A percentile compares a stretch with the other conserved stretches of the same genome.
Conservation (phyloP, 2,113 vertebrate genomes). For the Ophthalmolycus amberensis region DNA sequence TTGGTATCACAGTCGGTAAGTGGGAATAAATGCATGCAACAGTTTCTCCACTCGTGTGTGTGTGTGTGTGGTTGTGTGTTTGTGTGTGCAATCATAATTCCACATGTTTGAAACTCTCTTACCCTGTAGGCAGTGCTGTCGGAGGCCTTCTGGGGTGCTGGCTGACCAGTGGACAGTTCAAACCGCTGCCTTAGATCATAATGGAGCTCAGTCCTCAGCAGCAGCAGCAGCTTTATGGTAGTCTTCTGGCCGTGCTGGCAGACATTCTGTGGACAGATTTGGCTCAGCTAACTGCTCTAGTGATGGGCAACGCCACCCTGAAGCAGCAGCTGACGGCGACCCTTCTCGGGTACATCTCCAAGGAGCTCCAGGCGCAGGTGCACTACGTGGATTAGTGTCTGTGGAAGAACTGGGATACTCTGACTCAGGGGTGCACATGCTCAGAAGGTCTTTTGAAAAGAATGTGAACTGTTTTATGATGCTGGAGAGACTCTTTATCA, state of each 20-base stretch:
- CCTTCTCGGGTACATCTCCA: too few relatives aligned
- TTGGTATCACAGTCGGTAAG: conserved; percentile 90
- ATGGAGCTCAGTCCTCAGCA: conserved; percentile 87
- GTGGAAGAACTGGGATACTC: too few relatives aligned
- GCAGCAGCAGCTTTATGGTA: conserved; percentile 84
- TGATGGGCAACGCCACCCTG: conserved; percentile 85
- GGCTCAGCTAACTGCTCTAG: conserved; percentile 85
- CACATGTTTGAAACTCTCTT: not conserved
- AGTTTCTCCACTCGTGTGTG: not conserved
- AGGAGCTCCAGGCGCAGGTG: too few relatives aligned
- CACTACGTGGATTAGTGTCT: too few relatives aligned
- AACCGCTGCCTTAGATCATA: conserved; percentile 90
- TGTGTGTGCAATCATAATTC: not conserved
- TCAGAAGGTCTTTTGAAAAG: too few relatives aligned
- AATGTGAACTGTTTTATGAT: too few relatives aligned
- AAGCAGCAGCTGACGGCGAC: conserved; percentile 83
- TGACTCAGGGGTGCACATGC: too few relatives aligned
- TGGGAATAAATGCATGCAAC: conserved; percentile 12
- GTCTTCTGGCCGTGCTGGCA: conserved; percentile 78
- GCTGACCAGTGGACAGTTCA: conserved; percentile 89
- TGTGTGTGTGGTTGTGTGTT: not conserved
- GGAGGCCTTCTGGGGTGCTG: conserved; percentile 91
- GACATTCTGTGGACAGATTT: conserved; percentile 87
- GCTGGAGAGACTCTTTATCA: too few relatives aligned
- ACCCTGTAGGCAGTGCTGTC: conserved; percentile 87